Base-by-base conservation (phyloP, 2,113 vertebrate genomes). In the Heterotilapia buettikoferi region DNA sequence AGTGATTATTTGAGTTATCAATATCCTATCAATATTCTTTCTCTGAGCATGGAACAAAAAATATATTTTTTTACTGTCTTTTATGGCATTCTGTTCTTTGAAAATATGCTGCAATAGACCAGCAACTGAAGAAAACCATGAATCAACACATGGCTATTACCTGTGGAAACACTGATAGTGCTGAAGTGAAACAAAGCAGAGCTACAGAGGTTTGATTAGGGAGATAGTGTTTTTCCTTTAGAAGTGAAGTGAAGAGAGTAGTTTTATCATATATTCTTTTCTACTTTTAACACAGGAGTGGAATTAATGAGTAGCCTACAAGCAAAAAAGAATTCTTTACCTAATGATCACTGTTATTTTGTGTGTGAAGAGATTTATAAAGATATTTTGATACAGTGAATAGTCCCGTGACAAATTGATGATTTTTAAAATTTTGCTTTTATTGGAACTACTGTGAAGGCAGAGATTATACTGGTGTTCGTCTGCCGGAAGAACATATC, bases 51-150 rank as follows among this genome's bases (percentile, higher is more conserved):
- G 61, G 18, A n/a, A 36, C 31, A 63, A 63, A 31, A 31, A 10
- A 18, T 0, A 0, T 10, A 2, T 10, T 10, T 61, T 61, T 61
- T 61, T 19, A 19, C 0, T 61, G 2, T 61, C 29, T 19, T 61
- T 61, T 61, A 19, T 61, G 16, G 16, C 16, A 61, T 33, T 33
- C 33, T 19, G 2, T 3, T 5, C 16, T 61, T 66, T 66, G 31
- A 36, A 66, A 66, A 66, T 66, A n/a, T n/a, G 31, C 31, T 66
- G 61, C 18, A 66, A 3, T 66, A 66, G 18, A 66, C 61, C 3
- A 66, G n/a, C 33, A 66, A 38, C 3, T n/a, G 1, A 66, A 66
- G 10, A 38, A 66, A 66, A 38, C 31, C 6, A 66, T 12, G 18
- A n/a, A 12, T 36, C 31, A 38, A 36, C 18, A n/a, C 6, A n/a